Percentiles rank a stretch among this genome's conserved stretches.
These are phyloP conservation scores for Subanguina moxae DNA, from an alignment of 1,140 invertebrate species.

Conservation along the genomic window DNA sequence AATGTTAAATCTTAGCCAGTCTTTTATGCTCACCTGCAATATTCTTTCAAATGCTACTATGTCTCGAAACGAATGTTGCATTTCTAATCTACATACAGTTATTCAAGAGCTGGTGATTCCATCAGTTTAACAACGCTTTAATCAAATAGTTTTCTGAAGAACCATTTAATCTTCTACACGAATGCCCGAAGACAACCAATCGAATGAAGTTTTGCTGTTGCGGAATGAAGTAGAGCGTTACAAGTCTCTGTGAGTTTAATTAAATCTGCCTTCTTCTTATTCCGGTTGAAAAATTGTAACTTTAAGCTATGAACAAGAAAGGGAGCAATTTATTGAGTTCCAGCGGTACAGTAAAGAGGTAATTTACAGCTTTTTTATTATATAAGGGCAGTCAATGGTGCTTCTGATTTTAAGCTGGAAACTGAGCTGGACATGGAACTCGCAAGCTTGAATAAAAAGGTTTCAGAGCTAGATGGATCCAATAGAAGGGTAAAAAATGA, in stretches of 20 bases:
- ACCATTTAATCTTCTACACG: too few species aligned
- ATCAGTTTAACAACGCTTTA: too few species aligned
- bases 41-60: too few species aligned
- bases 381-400: too few species aligned
- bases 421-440: conserved; percentile 29
- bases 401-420: conserved; percentile 6
- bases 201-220: conserved; percentile 1
- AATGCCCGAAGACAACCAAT: conserved; percentile 7
- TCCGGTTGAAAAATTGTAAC: too few species aligned
- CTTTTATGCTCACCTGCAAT: too few species aligned
- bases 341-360: conserved; percentile 33
- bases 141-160: too few species aligned
- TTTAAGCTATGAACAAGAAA: conserved; percentile 32
- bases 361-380: too few species aligned
- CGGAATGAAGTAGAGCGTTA: conserved; percentile 22
- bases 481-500: conserved; percentile 7
- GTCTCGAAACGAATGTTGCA: too few species aligned
- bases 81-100: too few species aligned
- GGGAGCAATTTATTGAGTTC: conserved; percentile 28
- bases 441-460: conserved; percentile 11
- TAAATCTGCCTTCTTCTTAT: neutral
- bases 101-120: too few species aligned
- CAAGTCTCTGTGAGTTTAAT: conserved; percentile 26
- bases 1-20: too few species aligned
- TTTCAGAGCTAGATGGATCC: conserved; percentile 15